Evolutionary conservation across 1,140 invertebrate genomes (phyloP), one percentile per base, ranked within the genome.

Genomic region (Drosophila malerkotliana): DNA sequence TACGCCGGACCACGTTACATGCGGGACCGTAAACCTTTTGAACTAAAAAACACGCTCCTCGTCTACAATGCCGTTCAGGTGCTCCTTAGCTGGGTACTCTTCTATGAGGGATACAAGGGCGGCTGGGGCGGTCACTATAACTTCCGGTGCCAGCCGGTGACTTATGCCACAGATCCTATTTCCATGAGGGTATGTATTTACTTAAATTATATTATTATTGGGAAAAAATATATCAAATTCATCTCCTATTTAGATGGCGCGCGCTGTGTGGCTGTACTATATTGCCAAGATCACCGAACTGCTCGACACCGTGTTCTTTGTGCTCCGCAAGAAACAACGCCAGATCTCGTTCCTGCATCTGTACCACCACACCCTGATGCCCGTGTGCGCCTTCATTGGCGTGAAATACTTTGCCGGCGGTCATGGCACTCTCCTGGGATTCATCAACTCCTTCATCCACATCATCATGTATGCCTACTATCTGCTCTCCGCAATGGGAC

Each of bases 391-490:
- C 15, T 99, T 97, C 96, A 96, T 98, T 71, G 97, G 96, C 0
- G 94, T 96, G 10, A 97, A 96, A 91, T 98, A 94, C 90, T 94
- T 95, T 15, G 91, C 94, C 90, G 94, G 96, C 73, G 97, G 97
- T 10, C 97, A 97, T 82, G 94, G 94, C 8, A 97, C 96, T 0
- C 93, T 98, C 5, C 94, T 97, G 3, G 96, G 96, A 15, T 91
- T 96, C n/a, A 95, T 98, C 72, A 99, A 98, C 91, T 95, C 96
- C 69, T 95, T 94, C 61, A 94, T 97, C 1, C 94, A 93, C 93
- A 95, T 95, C 8, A 92, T 97, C 26, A 97, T 98, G 96, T 98
- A 98, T 84, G 92, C 93, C 0, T 98, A 98, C 89, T 98, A 98
- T 82, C 93, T 97, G 80, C 92, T 98, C 1, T 94, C 97, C 0